These are phyloP conservation scores for Carollia perspicillata DNA, from an alignment of 2,113 vertebrate species.

Conservation along the genomic window DNA sequence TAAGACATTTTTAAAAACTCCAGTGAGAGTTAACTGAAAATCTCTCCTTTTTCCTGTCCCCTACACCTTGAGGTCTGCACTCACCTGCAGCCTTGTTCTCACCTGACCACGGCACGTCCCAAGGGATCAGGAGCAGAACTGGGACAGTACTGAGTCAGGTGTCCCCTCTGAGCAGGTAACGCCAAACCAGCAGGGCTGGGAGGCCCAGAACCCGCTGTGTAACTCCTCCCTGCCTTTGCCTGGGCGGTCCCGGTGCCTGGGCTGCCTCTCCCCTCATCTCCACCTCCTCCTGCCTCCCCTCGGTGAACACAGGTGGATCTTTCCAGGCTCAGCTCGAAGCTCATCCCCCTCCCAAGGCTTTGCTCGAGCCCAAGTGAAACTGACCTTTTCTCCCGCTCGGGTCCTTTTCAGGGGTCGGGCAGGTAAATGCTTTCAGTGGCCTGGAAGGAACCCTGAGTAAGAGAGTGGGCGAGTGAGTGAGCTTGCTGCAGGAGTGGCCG, in stretches of 20 bases:
- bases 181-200: background rate
- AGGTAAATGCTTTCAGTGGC: background rate
- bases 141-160: background rate
- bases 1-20: background rate
- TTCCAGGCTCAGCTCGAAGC: background rate
- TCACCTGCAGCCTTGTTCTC: background rate
- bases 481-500: background rate
- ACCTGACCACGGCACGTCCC: background rate
- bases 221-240: background rate
- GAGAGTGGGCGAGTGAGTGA: background rate
- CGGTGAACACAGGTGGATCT: accelerated
- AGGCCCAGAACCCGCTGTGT: background rate
- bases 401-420: background rate
- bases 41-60: background rate
- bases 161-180: background rate
- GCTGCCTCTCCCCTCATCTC: background rate
- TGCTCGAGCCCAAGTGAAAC: background rate
- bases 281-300: no score
- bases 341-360: background rate
- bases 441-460: background rate
- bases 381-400: background rate
- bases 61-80: accelerated
- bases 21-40: background rate
- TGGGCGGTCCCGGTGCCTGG: no score
- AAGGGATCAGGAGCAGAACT: background rate